These are phyloP conservation scores for Misgurnus anguillicaudatus DNA, from an alignment of 2,113 vertebrate species.

Conservation along the genomic window DNA sequence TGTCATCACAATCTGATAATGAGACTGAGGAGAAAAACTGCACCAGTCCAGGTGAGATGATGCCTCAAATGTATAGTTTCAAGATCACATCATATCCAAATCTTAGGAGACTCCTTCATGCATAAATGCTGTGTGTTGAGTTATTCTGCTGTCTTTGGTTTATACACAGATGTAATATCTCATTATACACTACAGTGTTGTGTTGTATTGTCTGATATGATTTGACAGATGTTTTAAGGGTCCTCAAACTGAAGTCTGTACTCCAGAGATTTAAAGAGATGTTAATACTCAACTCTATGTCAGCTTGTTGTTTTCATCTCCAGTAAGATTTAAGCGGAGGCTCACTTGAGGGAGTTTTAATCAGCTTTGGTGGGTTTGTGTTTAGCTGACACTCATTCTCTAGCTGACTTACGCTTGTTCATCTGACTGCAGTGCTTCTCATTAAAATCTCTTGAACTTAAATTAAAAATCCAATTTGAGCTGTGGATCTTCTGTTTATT, in stretches of 20 bases:
- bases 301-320: conserved; percentile 10
- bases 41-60: conserved; percentile 84
- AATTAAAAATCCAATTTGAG: conserved; percentile 23
- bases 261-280: conserved; percentile 15
- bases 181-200: too few relatives aligned
- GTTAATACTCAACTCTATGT: conserved; percentile 8
- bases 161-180: too few relatives aligned
- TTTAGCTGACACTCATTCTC: neutral
- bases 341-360: conserved; percentile 32
- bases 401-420: conserved; percentile 6
- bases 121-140: too few relatives aligned
- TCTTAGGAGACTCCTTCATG: too few relatives aligned
- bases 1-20: conserved; percentile 78
- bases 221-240: neutral
- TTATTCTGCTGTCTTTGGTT: too few relatives aligned
- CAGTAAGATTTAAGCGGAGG: conserved; percentile 22
- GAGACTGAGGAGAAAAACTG: conserved; percentile 85
- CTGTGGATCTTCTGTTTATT: conserved; percentile 8
- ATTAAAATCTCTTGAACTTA: conserved; percentile 12
- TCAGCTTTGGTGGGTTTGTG: conserved; percentile 26
- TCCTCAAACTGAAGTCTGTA: neutral
- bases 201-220: neutral
- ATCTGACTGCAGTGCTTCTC: conserved; percentile 1
- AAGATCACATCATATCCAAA: too few relatives aligned
- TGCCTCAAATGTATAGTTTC: neutral